Evolutionary conservation across 37 sponge, comb jelly and placozoan species (phyloP), one percentile per base, ranked within the genome.

Genomic region (Cliona cf. orientalis): DNA sequence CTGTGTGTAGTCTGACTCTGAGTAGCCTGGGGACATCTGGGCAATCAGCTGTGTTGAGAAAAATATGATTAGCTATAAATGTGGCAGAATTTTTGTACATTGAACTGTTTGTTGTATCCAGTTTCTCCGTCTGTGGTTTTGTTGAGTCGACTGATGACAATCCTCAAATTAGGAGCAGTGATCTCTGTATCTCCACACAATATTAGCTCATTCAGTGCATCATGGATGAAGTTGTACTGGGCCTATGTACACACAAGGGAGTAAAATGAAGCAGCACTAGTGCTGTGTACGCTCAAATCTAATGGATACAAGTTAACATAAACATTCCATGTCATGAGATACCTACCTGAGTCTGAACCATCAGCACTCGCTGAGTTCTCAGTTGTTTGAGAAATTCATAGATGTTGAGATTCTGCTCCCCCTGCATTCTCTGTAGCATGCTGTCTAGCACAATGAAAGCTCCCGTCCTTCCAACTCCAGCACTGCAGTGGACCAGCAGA

Each of bases 401-500:
- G 32, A 92, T 71, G 43, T 90, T 87, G 62, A 92, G 63, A 12
- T 67, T 37, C 25, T 59, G 36, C 66, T 89, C 86, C 23, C 5
- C 42, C 2, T 31, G 33, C 21, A 92, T 85, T 44, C 86, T 79
- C 57, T 92, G 82, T 74, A 90, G 75, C 82, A 90, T 90, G 65
- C 76, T 42, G 58, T 92, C 93, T 69, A 92, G 73, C 25, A 55
- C 43, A 42, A 92, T 92, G 91, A 89, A 92, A 34, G 93, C 89
- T 1, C 93, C 93, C 21, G 93, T 92, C 6, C 93, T 46, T 4
- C 93, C 93, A 76, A 92, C 93, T 33, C 93, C 93, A 31, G 90
- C 93, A 84, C 93, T 95, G 87, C 95, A 95, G 84, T 95, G 95
- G 33, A 91, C 94, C 53, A 95, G 66, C 0, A 91, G 70, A 29